Conservation (phyloP, 2,797 vertebrate species). For the Enteromius viviparus region DNA sequence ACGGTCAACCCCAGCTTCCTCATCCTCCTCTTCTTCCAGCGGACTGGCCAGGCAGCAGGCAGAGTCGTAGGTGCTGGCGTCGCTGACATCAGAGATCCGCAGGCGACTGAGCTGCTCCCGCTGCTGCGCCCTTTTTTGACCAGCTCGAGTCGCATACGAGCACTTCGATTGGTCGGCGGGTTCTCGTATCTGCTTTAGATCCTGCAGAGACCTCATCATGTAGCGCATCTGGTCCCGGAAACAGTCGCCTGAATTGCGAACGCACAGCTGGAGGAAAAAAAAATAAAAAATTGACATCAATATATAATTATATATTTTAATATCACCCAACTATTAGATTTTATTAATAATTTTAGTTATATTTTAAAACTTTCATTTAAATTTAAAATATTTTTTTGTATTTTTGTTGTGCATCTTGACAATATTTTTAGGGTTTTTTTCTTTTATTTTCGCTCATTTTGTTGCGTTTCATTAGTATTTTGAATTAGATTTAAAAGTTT, state of each 20-base stretch:
- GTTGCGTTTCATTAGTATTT: too few relatives aligned
- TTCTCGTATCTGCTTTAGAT: conserved; percentile 75
- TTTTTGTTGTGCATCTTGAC: too few relatives aligned
- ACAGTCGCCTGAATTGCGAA: conserved; percentile 78
- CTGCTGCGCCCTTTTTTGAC: conserved; percentile 70
- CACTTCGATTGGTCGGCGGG: conserved; percentile 68
- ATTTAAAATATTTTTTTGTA: too few relatives aligned
- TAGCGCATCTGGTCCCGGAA: conserved; percentile 79
- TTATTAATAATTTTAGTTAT: too few relatives aligned
- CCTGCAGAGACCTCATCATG: conserved; percentile 81
- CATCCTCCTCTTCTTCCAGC: conserved; percentile 77
- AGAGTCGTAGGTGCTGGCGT: conserved; percentile 85
- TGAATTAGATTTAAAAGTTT: too few relatives aligned
- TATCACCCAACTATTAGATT: too few relatives aligned
- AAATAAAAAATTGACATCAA: conserved; percentile 46
- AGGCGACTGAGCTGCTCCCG: conserved; percentile 72
- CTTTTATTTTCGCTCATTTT: too few relatives aligned
- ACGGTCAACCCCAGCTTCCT: conserved; percentile 67
- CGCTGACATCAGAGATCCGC: conserved; percentile 79
- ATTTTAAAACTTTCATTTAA: too few relatives aligned
- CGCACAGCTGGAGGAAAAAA: conserved; percentile 79
- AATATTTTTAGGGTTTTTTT: too few relatives aligned
- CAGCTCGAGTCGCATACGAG: conserved; percentile 68
- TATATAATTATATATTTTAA: too few relatives aligned
- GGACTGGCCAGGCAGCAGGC: conserved; percentile 87